phyloP scores from a whole-genome alignment of 2,113 vertebrate species.

The Erythrocercus mccallii region DNA sequence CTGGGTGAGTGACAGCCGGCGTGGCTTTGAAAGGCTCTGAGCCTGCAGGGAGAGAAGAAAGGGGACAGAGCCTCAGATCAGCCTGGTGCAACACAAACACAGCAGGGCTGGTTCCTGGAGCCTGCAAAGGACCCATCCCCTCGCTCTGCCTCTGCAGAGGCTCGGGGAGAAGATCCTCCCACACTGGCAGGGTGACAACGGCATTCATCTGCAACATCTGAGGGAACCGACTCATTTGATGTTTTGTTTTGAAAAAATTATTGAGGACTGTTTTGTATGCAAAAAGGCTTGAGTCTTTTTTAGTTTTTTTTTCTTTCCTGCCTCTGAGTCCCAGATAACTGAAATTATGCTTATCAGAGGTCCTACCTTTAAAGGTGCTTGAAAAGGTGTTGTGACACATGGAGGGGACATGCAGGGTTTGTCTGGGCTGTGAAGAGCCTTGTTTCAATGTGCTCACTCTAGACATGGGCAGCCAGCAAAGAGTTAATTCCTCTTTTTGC shows the following conservation, averaged over 20 bases:
- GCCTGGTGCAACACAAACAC: background rate
- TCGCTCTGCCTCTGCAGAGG: background rate
- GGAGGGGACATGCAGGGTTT: background rate
- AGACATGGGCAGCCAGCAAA: background rate
- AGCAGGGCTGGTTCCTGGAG: background rate
- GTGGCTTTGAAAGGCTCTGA: background rate
- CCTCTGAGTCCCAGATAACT: background rate
- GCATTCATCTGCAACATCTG: constrained; percentile 20
- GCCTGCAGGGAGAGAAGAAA: background rate
- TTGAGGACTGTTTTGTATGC: constrained; percentile 16
- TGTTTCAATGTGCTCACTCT: background rate
- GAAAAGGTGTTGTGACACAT: background rate
- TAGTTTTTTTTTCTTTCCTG: background rate
- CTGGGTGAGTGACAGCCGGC: background rate
- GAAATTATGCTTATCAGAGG: background rate
- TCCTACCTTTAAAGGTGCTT: background rate
- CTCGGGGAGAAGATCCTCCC: background rate
- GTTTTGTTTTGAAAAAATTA: constrained; percentile 2
- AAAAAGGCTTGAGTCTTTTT: background rate
- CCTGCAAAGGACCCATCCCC: background rate
- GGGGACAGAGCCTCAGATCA: background rate
- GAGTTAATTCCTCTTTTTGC: background rate
- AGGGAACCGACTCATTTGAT: background rate
- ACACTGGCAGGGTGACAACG: background rate
- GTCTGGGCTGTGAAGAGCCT: background rate